Evolutionary conservation across 2,797 vertebrate species (phyloP).

Genomic region (Rhyacichthys aspro): DNA sequence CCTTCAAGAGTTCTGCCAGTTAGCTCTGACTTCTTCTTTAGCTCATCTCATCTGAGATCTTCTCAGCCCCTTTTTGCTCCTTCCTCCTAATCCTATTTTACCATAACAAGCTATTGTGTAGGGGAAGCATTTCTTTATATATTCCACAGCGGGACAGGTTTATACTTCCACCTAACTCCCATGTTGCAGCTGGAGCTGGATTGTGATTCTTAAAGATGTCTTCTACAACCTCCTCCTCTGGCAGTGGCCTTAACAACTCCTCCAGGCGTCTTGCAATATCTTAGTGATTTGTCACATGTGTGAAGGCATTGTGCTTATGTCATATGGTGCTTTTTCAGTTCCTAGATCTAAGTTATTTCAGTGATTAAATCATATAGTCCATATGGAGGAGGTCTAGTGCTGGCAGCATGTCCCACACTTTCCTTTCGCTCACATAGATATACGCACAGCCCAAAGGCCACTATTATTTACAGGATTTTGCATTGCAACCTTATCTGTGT

Average conservation of each 20-base stretch:
- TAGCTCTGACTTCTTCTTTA: constrained; percentile 18
- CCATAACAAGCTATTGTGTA: constrained; percentile 10
- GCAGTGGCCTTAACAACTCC: background rate
- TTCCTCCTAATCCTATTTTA: constrained; percentile 23
- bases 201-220: no score
- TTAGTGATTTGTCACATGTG: constrained; percentile 32
- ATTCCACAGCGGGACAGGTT: constrained; percentile 13
- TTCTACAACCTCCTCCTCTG: constrained; percentile 5
- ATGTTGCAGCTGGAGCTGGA: constrained; percentile 3
- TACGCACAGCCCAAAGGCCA: no score
- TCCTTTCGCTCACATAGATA: no score
- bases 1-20: constrained; percentile 12
- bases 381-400: no score
- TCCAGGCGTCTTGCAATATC: constrained; percentile 8
- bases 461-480: no score
- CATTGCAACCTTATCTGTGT: no score
- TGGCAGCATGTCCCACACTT: no score
- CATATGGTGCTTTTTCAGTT: constrained; percentile 7
- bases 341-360: no score
- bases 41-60: constrained; percentile 17
- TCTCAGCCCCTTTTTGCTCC: constrained; percentile 1
- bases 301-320: constrained; percentile 24
- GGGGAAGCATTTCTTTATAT: background rate
- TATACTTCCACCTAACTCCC: background rate
- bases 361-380: no score